A percentile compares a stretch with the other conserved stretches of the same genome.
These are phyloP conservation scores for Herminia tarsipennalis DNA, from an alignment of 2,888 invertebrate genomes.

Conservation along the genomic window DNA sequence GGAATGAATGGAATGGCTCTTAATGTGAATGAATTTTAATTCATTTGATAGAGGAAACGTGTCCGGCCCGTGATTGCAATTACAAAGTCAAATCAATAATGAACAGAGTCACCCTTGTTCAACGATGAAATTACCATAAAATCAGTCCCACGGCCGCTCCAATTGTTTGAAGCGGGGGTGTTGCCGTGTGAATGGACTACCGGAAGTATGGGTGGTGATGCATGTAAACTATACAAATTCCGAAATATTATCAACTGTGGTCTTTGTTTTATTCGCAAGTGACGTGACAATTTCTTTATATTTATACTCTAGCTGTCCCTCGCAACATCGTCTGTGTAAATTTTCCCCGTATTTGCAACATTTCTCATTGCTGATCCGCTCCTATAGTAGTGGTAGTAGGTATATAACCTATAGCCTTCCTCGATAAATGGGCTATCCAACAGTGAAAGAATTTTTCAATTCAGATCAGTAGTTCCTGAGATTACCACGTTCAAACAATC, in stretches of 20 bases:
- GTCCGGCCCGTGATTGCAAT: conserved; percentile 53
- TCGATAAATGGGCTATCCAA: too few species aligned
- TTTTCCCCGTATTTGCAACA: too few species aligned
- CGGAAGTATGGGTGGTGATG: conserved; percentile 65
- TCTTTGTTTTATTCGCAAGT: too few species aligned
- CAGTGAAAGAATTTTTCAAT: too few species aligned
- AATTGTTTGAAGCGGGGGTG: conserved; percentile 61
- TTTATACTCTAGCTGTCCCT: too few species aligned
- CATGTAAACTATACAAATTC: conserved; percentile 78
- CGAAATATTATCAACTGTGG: conserved; percentile 36
- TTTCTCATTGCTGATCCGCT: too few species aligned
- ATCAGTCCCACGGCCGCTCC: conserved; percentile 74
- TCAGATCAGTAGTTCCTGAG: too few species aligned
- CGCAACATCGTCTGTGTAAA: too few species aligned
- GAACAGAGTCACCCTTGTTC: conserved; percentile 57
- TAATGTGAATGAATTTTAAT: conserved; percentile 38
- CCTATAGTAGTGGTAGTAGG: too few species aligned
- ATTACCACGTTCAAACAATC: too few species aligned
- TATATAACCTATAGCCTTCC: too few species aligned
- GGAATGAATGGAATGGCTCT: conserved; percentile 8
- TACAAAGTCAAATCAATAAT: conserved; percentile 66
- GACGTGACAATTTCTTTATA: neutral
- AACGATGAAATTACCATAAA: conserved; percentile 76
- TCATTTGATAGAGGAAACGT: conserved; percentile 46
- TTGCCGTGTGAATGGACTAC: conserved; percentile 48